Percentiles rank a stretch among this genome's conserved stretches.
phyloP scores from a whole-genome alignment of 2,113 vertebrate species.

The Cochlearius cochlearius region DNA sequence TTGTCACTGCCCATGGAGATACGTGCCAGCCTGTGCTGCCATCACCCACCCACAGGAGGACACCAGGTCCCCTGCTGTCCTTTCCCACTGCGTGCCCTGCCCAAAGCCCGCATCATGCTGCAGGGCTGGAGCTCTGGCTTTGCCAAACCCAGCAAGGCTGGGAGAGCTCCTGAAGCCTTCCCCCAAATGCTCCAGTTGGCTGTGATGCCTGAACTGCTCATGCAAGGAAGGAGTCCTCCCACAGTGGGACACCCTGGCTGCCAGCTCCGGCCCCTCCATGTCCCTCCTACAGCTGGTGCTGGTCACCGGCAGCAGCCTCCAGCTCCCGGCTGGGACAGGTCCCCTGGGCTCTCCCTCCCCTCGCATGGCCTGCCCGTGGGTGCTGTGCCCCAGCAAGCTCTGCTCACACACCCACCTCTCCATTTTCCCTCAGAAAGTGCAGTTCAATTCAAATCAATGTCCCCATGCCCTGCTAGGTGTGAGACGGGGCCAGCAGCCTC shows the following conservation, averaged over 20 bases:
- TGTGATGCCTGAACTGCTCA: background rate
- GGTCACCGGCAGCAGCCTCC: background rate
- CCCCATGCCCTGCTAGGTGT: background rate
- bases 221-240: background rate
- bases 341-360: background rate
- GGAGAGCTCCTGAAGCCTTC: background rate
- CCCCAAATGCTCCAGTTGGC: fast-evolving
- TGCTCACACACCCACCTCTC: background rate
- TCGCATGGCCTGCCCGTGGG: background rate
- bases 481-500: background rate
- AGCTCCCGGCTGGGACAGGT: background rate
- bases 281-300: background rate
- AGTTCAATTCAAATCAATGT: background rate
- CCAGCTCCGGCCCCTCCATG: background rate
- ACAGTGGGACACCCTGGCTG: background rate
- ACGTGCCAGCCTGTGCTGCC: background rate
- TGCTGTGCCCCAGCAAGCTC: background rate
- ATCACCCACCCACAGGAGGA: background rate
- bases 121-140: background rate
- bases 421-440: background rate
- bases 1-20: background rate
- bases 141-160: background rate
- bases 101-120: background rate
- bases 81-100: background rate
- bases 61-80: background rate